Evolutionary conservation across 2,888 invertebrate species (phyloP).

Genomic region (Lepas anatifera): DNA sequence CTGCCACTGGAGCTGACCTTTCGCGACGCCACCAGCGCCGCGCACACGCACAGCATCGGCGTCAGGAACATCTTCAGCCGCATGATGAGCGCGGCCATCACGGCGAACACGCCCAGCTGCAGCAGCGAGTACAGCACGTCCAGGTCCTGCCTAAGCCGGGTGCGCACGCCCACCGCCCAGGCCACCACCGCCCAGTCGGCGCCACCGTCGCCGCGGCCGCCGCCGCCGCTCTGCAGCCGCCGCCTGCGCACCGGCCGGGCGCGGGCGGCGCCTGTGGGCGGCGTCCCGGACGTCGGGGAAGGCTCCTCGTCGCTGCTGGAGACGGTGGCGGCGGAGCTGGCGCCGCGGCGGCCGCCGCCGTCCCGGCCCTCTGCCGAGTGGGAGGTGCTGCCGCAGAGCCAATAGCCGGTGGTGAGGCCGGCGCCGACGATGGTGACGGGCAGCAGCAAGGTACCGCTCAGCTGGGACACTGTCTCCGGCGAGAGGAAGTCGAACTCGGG

Average conservation of each 20-base stretch:
- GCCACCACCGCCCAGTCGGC: background rate
- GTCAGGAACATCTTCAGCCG: slow-evolving; percentile 62
- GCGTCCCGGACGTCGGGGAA: background rate
- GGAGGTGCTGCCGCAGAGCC: background rate
- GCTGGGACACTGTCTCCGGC: slow-evolving; percentile 39
- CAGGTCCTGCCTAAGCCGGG: slow-evolving; percentile 35
- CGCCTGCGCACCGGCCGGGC: background rate
- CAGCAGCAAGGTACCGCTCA: slow-evolving; percentile 45
- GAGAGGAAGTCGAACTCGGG: slow-evolving; percentile 61
- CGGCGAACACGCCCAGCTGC: slow-evolving; percentile 54
- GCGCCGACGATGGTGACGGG: slow-evolving; percentile 43
- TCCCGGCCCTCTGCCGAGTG: background rate
- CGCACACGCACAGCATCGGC: slow-evolving; percentile 61
- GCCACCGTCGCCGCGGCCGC: background rate
- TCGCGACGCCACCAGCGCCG: slow-evolving; percentile 47
- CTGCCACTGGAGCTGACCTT: slow-evolving; percentile 8
- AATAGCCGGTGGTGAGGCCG: slow-evolving; percentile 22
- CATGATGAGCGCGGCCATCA: slow-evolving; percentile 59
- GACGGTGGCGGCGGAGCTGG: background rate
- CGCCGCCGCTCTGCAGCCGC: background rate
- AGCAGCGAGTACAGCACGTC: slow-evolving; percentile 54
- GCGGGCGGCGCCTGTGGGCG: too few relatives aligned
- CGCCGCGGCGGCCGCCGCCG: too few relatives aligned
- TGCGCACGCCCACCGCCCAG: background rate
- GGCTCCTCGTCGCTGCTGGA: slow-evolving; percentile 9